Conservation (phyloP, 2,888 invertebrate species). For the Caenorhabditis sp. region DNA sequence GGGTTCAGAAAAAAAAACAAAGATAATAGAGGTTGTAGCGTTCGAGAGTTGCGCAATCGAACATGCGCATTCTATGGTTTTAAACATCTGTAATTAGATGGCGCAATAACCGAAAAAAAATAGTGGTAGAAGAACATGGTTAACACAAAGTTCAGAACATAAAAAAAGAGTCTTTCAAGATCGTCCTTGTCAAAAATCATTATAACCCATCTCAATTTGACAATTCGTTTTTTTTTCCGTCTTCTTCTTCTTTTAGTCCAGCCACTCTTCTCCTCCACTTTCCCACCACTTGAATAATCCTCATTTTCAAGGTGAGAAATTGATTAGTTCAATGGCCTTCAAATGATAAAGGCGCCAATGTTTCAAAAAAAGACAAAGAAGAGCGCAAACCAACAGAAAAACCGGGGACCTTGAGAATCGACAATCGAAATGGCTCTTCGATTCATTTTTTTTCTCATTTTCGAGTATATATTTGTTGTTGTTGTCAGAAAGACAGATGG, state of each 20-base stretch:
- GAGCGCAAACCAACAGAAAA: too few relatives aligned
- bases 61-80: not conserved
- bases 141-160: not conserved
- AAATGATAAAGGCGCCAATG: not conserved
- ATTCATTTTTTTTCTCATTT: not conserved
- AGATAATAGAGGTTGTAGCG: not conserved
- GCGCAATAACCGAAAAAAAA: not conserved
- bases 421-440: not conserved
- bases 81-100: constrained; percentile 1
- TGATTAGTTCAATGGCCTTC: not conserved
- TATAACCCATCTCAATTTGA: constrained; percentile 1
- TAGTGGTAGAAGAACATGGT: not conserved
- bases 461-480: not conserved
- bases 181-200: not conserved
- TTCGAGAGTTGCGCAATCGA: not conserved
- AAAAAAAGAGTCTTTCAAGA: not conserved
- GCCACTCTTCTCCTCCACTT: not conserved
- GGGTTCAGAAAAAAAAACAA: too few relatives aligned
- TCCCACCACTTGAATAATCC: constrained; percentile 1
- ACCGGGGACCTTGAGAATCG: too few relatives aligned
- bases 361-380: too few relatives aligned
- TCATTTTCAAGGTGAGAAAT: not conserved
- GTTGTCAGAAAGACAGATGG: not conserved
- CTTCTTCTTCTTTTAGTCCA: not conserved
- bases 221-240: not conserved